Evolutionary conservation across 2,113 vertebrate genomes (phyloP).

Genomic region (Macquaria australasica): DNA sequence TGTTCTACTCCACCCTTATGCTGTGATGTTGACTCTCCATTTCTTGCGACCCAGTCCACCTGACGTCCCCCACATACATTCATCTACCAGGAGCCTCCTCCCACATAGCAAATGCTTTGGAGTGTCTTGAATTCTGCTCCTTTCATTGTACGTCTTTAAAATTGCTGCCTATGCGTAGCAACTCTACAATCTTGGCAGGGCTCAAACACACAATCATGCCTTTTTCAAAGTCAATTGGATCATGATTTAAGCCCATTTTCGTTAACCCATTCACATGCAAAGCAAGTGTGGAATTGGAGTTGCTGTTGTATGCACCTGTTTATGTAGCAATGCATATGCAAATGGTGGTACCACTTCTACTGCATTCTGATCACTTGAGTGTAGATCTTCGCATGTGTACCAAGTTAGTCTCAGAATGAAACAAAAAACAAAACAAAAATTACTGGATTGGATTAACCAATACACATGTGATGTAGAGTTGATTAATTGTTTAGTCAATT

Average conservation of each 20-base stretch:
- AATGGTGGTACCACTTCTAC: conserved; percentile 32
- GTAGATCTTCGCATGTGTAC: not conserved
- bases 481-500: not conserved
- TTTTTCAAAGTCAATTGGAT: conserved; percentile 23
- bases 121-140: conserved; percentile 14
- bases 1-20: not conserved
- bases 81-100: conserved; percentile 4
- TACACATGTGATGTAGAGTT: not conserved
- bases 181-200: not conserved
- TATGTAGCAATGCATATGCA: conserved; percentile 46
- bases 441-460: not conserved
- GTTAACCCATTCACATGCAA: conserved; percentile 60
- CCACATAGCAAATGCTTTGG: conserved; percentile 26
- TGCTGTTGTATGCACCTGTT: conserved; percentile 46
- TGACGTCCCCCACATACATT: not conserved
- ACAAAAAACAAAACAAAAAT: not conserved
- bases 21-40: conserved; percentile 18
- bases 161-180: conserved; percentile 13
- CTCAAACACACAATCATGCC: conserved; percentile 35
- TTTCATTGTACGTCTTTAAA: conserved; percentile 20
- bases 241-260: conserved; percentile 39
- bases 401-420: conserved; percentile 1
- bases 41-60: conserved; percentile 2
- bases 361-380: conserved; percentile 10
- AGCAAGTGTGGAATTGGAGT: conserved; percentile 20